Conservation (phyloP, 2,888 invertebrate species). For the Seira ritae region DNA sequence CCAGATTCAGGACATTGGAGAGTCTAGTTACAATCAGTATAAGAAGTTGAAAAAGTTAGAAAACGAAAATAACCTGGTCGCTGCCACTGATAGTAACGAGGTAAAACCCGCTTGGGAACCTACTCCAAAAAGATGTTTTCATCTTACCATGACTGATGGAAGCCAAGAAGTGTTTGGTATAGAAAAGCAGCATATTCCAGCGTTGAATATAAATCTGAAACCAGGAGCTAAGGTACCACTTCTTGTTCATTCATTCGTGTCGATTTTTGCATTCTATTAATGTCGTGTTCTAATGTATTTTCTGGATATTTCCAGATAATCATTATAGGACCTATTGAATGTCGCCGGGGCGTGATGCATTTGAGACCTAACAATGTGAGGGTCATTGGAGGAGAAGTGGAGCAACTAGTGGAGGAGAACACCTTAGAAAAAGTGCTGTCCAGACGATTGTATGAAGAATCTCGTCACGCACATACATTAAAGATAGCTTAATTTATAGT, state of each 20-base stretch:
- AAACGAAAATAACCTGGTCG: slow-evolving; percentile 75
- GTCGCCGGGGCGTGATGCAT: slow-evolving; percentile 83
- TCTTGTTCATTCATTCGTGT: too few species aligned
- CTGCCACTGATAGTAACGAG: slow-evolving; percentile 75
- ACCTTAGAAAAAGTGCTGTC: slow-evolving; percentile 81
- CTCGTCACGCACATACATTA: too few species aligned
- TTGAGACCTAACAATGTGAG: slow-evolving; percentile 80
- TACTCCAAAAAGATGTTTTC: slow-evolving; percentile 81
- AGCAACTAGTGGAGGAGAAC: slow-evolving; percentile 79
- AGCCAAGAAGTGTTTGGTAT: slow-evolving; percentile 82
- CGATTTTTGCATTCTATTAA: too few species aligned
- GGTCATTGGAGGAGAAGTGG: slow-evolving; percentile 85
- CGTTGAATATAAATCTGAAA: slow-evolving; percentile 74
- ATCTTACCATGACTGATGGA: slow-evolving; percentile 86
- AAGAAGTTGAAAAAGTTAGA: slow-evolving; percentile 79
- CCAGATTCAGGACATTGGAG: slow-evolving; percentile 80
- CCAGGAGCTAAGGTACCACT: slow-evolving; percentile 77
- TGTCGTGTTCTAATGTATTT: background rate
- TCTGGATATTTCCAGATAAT: slow-evolving; percentile 78
- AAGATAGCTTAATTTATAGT: too few species aligned
- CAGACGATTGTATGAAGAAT: slow-evolving; percentile 77
- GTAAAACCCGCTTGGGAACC: slow-evolving; percentile 79
- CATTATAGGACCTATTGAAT: slow-evolving; percentile 83
- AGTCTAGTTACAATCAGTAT: slow-evolving; percentile 80
- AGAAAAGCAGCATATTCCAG: slow-evolving; percentile 80